Evolutionary conservation across 2,888 invertebrate species (phyloP), one percentile per base, ranked within the genome.

Genomic region (Oegoconia quadripuncta): DNA sequence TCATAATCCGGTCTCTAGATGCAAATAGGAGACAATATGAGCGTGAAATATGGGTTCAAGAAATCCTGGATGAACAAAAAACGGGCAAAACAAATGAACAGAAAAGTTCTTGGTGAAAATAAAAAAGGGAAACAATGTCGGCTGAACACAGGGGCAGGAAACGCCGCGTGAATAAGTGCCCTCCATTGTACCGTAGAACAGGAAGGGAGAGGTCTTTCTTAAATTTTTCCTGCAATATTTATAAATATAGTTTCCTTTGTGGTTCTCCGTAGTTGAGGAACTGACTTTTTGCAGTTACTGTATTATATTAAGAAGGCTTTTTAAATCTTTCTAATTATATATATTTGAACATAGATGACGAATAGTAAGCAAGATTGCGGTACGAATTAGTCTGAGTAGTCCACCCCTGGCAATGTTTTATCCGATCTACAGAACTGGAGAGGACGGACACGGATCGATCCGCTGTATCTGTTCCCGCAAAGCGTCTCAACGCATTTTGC

Each of bases 31-130:
- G 64, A 80, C 86, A 87, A 87, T 87, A 87, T 87, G 86, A 87
- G 74, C 70, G 74, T 86, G 79, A 87, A 86, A 87, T 86, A 87
- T 81, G 86, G 82, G 82, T 73, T 74, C 77, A 78, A 84, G 86
- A 83, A 78, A 87, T 86, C 86, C 86, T 83, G 83, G 62, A 57
- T 59, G 68, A 68, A 69, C 71, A 73, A 73, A 75, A 73, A 72
- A 66, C 64, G 59, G 50, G 59, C 67, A 72, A 76, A 69, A 78
- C 79, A 83, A 84, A 81, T 81, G 81, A 83, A 81, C 74, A 77
- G 81, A 81, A 77, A 84, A 79, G 72, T 81, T 74, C 62, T 61
- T 55, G 43, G 48, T 44, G 46, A 50, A 45, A 50, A 53, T 39
- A 29, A 63, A 67, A 67, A 67, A 66, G 69, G 64, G 66, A 74